Evolutionary conservation across 2,888 invertebrate genomes (phyloP).

Genomic region (Aporophyla lueneburgensis): DNA sequence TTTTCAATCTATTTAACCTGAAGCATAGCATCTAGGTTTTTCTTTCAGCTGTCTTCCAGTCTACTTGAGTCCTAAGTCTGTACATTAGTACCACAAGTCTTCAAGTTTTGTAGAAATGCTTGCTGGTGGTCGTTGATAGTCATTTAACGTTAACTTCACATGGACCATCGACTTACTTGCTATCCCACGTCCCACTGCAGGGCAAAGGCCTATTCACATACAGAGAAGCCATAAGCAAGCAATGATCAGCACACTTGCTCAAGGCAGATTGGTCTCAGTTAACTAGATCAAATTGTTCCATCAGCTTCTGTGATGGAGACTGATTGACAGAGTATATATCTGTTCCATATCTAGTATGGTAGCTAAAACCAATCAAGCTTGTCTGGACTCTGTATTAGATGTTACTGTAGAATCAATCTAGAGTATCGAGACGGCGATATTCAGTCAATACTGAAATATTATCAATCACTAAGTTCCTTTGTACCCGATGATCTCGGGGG

Average conservation of each 20-base stretch:
- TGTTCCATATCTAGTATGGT: slow-evolving; percentile 5
- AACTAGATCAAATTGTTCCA: neutral
- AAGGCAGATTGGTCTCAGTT: neutral
- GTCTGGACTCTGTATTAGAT: slow-evolving; percentile 17
- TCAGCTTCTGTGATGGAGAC: slow-evolving; percentile 24
- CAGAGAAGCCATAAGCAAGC: neutral
- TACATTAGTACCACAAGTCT: neutral
- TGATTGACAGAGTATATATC: slow-evolving; percentile 5
- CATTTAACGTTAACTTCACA: neutral
- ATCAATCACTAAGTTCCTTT: neutral
- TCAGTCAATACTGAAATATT: neutral
- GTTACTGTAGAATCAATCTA: neutral
- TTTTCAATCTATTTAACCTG: neutral
- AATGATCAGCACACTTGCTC: too few species aligned
- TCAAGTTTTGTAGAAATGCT: neutral
- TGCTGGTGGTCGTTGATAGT: too few species aligned
- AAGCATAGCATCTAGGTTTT: neutral
- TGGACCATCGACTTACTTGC: neutral
- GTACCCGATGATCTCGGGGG: too few species aligned
- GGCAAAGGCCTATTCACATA: neutral
- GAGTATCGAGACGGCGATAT: neutral
- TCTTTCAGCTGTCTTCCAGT: neutral
- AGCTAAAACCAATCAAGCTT: slow-evolving; percentile 7
- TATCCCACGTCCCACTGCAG: neutral
- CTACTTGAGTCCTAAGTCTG: neutral